These are phyloP conservation scores for Diplodus puntazzo DNA, from an alignment of 2,797 vertebrate species.

Conservation along the genomic window DNA sequence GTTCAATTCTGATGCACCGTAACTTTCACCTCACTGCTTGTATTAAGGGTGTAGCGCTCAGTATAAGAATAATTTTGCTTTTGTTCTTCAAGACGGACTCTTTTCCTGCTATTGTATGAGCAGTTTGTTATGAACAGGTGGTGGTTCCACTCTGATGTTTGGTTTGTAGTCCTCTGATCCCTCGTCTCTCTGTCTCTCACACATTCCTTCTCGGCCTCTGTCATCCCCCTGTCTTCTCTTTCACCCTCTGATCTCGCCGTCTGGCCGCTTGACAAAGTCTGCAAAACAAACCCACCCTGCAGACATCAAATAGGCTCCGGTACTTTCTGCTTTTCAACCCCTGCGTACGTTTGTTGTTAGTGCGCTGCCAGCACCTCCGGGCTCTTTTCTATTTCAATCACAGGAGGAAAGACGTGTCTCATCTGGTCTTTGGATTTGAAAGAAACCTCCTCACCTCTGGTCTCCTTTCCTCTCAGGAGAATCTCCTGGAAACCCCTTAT, in stretches of 20 bases:
- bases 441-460: constrained; percentile 37
- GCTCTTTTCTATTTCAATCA: constrained; percentile 49
- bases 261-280: constrained; percentile 26
- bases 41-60: constrained; percentile 22
- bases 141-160: constrained; percentile 53
- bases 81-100: constrained; percentile 17
- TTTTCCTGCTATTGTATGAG: constrained; percentile 52
- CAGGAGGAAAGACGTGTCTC: constrained; percentile 30
- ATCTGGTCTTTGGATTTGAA: constrained; percentile 62
- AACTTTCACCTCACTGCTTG: background rate
- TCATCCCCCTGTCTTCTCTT: constrained; percentile 30
- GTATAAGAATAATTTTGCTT: constrained; percentile 23
- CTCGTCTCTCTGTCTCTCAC: constrained; percentile 7
- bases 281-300: constrained; percentile 55
- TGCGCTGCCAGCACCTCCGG: constrained; percentile 29
- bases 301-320: constrained; percentile 46
- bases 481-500: constrained; percentile 55
- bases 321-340: constrained; percentile 30
- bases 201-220: constrained; percentile 1
- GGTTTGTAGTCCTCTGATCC: constrained; percentile 37
- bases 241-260: constrained; percentile 54
- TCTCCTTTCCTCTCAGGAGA: constrained; percentile 32
- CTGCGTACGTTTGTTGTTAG: constrained; percentile 43
- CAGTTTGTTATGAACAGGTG: constrained; percentile 53
- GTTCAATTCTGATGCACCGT: constrained; percentile 4